These are phyloP conservation scores for Pammene fasciana DNA, from an alignment of 2,888 invertebrate species.

Conservation along the genomic window DNA sequence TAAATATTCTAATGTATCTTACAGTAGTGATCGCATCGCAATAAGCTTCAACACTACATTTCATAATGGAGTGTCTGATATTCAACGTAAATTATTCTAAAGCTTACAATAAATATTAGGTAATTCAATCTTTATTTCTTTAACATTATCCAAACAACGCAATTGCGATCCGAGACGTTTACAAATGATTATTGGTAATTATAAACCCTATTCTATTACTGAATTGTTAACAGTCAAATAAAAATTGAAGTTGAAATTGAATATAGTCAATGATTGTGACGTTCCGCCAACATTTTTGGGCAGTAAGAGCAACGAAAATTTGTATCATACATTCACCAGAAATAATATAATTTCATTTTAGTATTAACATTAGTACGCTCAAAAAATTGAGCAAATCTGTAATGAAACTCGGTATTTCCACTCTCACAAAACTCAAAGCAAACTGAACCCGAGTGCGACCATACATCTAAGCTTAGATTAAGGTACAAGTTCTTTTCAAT, in stretches of 20 bases:
- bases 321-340: neutral
- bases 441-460: slow-evolving; percentile 31
- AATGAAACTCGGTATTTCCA: slow-evolving; percentile 37
- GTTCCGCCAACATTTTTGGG: neutral
- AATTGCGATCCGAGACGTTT: slow-evolving; percentile 2
- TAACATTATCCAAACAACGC: slow-evolving; percentile 22
- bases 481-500: slow-evolving; percentile 34
- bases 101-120: slow-evolving; percentile 64
- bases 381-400: slow-evolving; percentile 39
- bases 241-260: neutral
- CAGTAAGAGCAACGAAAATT: neutral
- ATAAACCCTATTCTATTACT: slow-evolving; percentile 9
- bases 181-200: slow-evolving; percentile 15
- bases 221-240: slow-evolving; percentile 26
- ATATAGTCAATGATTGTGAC: slow-evolving; percentile 24
- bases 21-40: slow-evolving; percentile 37
- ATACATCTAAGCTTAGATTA: slow-evolving; percentile 34
- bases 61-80: slow-evolving; percentile 47
- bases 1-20: slow-evolving; percentile 49
- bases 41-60: slow-evolving; percentile 43
- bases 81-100: slow-evolving; percentile 54
- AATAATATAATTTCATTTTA: slow-evolving; percentile 19
- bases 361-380: slow-evolving; percentile 29
- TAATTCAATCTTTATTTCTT: slow-evolving; percentile 35
- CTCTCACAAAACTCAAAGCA: slow-evolving; percentile 23